Percentiles rank a stretch among this genome's conserved stretches.
phyloP scores from a whole-genome alignment of 2,888 invertebrate genomes.

The Portevinia maculata region DNA sequence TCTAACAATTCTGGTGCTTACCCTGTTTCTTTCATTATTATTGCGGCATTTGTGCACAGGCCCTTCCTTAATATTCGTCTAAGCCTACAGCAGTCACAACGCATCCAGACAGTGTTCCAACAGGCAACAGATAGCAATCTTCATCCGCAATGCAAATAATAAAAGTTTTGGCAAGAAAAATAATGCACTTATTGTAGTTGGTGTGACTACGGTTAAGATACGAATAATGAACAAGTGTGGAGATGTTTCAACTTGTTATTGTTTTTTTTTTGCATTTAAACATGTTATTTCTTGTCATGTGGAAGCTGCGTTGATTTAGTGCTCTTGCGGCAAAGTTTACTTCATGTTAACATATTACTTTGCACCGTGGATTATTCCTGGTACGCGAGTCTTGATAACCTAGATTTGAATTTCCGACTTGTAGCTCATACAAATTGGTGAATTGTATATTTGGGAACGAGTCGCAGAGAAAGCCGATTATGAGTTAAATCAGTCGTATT shows the following conservation, averaged over 20 bases:
- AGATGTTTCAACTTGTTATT: constrained; percentile 31
- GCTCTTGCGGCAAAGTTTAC: constrained; percentile 62
- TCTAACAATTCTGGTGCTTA: constrained; percentile 9
- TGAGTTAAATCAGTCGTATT: constrained; percentile 23
- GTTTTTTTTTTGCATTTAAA: constrained; percentile 31
- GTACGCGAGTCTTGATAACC: constrained; percentile 49
- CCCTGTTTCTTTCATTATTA: constrained; percentile 41
- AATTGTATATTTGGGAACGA: constrained; percentile 32
- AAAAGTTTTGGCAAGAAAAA: constrained; percentile 55
- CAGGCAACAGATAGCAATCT: constrained; percentile 48
- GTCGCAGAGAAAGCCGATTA: constrained; percentile 65
- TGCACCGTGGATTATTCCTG: constrained; percentile 64
- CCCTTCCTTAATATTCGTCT: constrained; percentile 40
- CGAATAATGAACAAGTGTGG: constrained; percentile 67
- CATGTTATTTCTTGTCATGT: constrained; percentile 46
- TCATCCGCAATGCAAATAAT: constrained; percentile 56
- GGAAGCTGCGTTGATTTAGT: constrained; percentile 58
- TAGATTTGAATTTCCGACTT: constrained; percentile 39
- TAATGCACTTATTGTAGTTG: constrained; percentile 61
- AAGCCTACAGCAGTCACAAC: constrained; percentile 21
- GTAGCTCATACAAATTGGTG: constrained; percentile 31
- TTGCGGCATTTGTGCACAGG: constrained; percentile 9
- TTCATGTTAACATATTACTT: constrained; percentile 71
- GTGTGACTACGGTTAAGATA: constrained; percentile 39
- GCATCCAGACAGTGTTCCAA: constrained; percentile 2